Evolutionary conservation across 2,888 invertebrate species (phyloP).

Genomic region (Spilarctia lutea): DNA sequence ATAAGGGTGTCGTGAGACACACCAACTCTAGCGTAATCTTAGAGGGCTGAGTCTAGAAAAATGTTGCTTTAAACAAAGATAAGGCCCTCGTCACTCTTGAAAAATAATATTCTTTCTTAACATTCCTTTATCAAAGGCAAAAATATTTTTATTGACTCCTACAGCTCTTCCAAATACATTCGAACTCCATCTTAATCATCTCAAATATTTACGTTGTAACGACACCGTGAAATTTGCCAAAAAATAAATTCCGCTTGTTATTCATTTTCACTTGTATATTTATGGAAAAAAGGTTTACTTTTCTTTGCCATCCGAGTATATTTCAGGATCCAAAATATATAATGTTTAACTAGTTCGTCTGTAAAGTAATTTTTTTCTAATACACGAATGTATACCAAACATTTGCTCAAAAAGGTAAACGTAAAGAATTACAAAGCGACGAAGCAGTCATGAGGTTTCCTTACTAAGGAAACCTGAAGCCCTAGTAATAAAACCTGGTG

Average conservation of each 20-base stretch:
- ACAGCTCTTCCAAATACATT: too few species aligned
- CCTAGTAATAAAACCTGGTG: not conserved
- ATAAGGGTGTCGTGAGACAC: too few species aligned
- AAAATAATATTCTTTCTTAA: too few species aligned
- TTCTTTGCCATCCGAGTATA: conserved; percentile 5
- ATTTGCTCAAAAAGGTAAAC: not conserved
- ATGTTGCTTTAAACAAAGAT: too few species aligned
- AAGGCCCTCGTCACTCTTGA: too few species aligned
- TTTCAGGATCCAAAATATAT: conserved; percentile 8
- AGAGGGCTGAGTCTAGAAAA: too few species aligned
- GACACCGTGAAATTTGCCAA: not conserved
- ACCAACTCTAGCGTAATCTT: too few species aligned
- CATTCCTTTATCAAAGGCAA: too few species aligned
- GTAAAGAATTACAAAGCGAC: not conserved
- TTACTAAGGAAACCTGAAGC: not conserved
- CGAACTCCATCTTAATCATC: too few species aligned
- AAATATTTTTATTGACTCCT: too few species aligned
- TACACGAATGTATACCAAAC: not conserved
- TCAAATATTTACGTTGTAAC: not conserved
- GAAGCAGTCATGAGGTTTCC: not conserved
- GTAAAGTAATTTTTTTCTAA: not conserved
- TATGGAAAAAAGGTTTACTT: conserved; percentile 4
- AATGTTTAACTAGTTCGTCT: conserved; percentile 3
- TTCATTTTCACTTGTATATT: not conserved
- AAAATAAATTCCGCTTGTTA: not conserved